Conservation (phyloP, 2,888 invertebrate genomes). For the Incurvaria masculella region DNA sequence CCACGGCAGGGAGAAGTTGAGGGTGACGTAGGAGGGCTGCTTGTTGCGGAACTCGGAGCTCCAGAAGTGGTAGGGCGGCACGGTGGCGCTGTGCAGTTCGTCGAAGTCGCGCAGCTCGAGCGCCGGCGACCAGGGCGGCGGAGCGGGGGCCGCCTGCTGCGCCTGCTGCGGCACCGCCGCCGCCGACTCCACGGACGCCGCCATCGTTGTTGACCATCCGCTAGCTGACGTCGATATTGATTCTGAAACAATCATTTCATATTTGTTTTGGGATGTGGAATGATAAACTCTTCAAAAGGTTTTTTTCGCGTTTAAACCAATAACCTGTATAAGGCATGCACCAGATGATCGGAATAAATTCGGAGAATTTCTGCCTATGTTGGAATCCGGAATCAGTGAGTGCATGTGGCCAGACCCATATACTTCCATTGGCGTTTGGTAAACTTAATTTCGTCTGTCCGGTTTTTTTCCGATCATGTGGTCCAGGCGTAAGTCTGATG, state of each 20-base stretch:
- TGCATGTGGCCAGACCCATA: too few species aligned
- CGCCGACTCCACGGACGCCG: constrained; percentile 52
- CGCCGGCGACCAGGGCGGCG: constrained; percentile 73
- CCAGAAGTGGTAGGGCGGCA: constrained; percentile 92
- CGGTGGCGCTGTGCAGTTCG: constrained; percentile 77
- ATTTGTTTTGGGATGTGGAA: constrained; percentile 7
- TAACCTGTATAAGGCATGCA: constrained; percentile 4
- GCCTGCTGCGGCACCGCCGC: constrained; percentile 59
- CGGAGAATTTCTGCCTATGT: too few species aligned
- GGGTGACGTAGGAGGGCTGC: constrained; percentile 82
- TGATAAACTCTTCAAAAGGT: constrained; percentile 4
- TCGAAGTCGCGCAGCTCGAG: constrained; percentile 83
- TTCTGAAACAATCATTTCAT: constrained; percentile 49
- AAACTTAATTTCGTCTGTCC: too few species aligned
- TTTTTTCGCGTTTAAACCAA: constrained; percentile 12
- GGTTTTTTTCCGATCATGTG: too few species aligned
- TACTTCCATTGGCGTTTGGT: too few species aligned
- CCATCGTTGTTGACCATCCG: constrained; percentile 51
- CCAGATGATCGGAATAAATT: too few species aligned
- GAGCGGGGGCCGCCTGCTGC: constrained; percentile 71
- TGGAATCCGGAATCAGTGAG: too few species aligned
- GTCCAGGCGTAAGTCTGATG: too few species aligned
- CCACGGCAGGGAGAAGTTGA: constrained; percentile 90
- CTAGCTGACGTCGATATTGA: constrained; percentile 56
- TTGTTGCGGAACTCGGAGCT: constrained; percentile 90